Base-by-base conservation (phyloP, 2,797 vertebrate species). In the Decapterus maruadsi region DNA sequence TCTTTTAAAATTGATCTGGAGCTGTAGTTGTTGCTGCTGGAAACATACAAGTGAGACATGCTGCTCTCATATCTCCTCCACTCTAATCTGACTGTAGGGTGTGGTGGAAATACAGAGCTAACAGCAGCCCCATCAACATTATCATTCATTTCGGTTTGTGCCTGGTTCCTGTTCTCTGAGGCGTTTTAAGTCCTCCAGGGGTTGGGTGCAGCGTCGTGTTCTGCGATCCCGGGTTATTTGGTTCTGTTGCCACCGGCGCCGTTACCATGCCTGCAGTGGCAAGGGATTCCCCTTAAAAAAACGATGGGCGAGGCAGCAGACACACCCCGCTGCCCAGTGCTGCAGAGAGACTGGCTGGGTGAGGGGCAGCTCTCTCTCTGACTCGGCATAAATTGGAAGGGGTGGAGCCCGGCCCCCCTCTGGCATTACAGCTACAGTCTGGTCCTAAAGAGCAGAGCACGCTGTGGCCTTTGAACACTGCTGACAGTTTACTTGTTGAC, bases 251-350 rank as follows among this genome's bases (percentile, higher is more conserved):
- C 75, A 88, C 54, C 40, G 53, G 78, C 55, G 79, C 69, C 59
- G 89, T 87, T 89, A 70, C 85, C 82, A 87, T 90, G 88, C 85
- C 90, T 90, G 88, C 93, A 90, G 90, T 87, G 85, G 84, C 84
- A 65, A 92, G 92, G 93, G 91, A 93, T 93, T 94, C 92, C 90
- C 89, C 86, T 87, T 17, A 75, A 87, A 45, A 46, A 26, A 26
- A 26, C 40, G 83, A 90, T 83, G 92, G 93, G 92, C 88, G 92
- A 92, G 92, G 93, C 92, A 82, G 81, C 81, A 86, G 92, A 93
- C 94, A 93, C 94, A 93, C 94, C 92, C 94, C 80, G 36, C 78
- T 90, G 88, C 81, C 89, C 85, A 71, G 81, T 90, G 88, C 92
- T 93, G 94, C 94, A 94, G 90, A 89, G 90, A 88, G 76, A 86